Evolutionary conservation across 2,113 vertebrate genomes (phyloP).

Genomic region (Notechis scutatus): DNA sequence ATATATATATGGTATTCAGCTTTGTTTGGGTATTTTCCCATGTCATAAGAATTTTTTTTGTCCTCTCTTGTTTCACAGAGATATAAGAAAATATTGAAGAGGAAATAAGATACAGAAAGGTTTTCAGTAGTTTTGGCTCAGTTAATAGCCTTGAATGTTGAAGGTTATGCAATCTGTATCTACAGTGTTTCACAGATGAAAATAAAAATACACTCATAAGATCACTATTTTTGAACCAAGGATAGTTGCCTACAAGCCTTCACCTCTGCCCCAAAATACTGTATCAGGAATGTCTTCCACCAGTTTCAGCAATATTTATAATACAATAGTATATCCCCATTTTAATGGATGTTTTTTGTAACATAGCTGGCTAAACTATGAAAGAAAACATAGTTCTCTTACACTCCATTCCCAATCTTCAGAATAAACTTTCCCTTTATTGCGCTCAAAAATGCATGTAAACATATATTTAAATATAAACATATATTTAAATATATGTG

Average conservation of each 20-base stretch:
- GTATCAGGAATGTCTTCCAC: not conserved
- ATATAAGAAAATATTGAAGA: not conserved
- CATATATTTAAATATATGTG: not conserved
- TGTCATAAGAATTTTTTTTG: not conserved
- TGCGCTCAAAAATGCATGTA: no score
- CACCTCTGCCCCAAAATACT: not conserved
- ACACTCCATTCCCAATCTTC: not conserved
- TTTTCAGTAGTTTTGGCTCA: constrained; percentile 8
- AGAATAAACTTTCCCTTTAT: not conserved
- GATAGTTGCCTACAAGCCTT: not conserved
- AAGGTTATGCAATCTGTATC: not conserved
- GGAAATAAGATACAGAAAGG: not conserved
- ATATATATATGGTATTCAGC: no score
- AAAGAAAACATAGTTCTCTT: not conserved
- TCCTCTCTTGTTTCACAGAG: not conserved
- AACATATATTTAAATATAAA: no score
- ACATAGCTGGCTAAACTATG: no score
- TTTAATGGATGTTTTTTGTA: not conserved
- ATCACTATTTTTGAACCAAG: not conserved
- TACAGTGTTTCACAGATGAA: not conserved
- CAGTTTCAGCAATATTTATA: not conserved
- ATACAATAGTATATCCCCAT: not conserved
- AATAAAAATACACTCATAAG: not conserved
- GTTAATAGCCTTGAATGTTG: not conserved
- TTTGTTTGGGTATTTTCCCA: no score